Base-by-base conservation (phyloP, 2,113 vertebrate genomes). In the Perognathus longimembris region DNA sequence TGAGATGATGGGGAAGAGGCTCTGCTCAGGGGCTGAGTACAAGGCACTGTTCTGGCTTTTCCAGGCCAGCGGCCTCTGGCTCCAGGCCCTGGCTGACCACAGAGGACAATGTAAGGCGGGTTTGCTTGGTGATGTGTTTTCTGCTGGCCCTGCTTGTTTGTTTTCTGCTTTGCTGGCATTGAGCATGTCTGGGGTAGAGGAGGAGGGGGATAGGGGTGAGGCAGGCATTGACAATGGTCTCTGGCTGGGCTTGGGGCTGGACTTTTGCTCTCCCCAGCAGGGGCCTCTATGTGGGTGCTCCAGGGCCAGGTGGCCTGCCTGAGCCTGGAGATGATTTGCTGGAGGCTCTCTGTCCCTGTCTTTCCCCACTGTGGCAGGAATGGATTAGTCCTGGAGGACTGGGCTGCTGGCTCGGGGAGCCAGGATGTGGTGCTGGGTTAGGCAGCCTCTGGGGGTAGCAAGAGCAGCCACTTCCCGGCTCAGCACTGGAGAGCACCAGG, bases 31-130 rank as follows among this genome's bases (percentile, higher is more conserved):
- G 71, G 26, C 61, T 2, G 7, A 38, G 30, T 30, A 15, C 63
- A 26, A 54, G 42, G 88, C 38, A 20, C 50, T 30, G 20, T 4
- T 59, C 7, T 50, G 93, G 50, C 90, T 83, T 95, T 88, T 96
- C 90, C 85, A 90, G 89, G 84, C 80, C 83, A 24, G 81, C 1
- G 1, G 92, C 90, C 88, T 93, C 89, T 86, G 90, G 95, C 92
- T 92, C 50, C 69, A 32, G 59, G 83, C 94, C 85, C 88, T 22
- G 8, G 45, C 57, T 1, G 6, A 86, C 84, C 69, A 11, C 94
- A 94, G 86, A 96, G 91, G 90, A 96, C 96, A 97, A 94, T 95
- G 83, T 24, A 83, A 93, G 75, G 85, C 71, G 28, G 88, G 38
- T 82, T 94, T 91, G 90, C 85, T 86, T 85, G 90, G 85, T 67